Evolutionary conservation across 2,888 invertebrate genomes (phyloP).

Genomic region (Adineta ricciae): DNA sequence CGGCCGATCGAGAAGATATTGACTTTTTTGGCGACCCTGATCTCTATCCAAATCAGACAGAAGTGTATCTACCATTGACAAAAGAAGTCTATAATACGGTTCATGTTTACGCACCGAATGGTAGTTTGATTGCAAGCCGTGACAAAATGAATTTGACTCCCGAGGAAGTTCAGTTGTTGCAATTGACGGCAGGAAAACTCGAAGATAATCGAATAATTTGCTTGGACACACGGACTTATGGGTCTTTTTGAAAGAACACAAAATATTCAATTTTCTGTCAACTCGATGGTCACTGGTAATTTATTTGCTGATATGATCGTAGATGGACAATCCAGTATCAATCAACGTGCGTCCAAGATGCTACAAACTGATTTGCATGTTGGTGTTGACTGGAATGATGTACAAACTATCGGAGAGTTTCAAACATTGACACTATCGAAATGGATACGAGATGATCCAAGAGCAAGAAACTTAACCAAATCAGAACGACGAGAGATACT

Average conservation of each 20-base stretch:
- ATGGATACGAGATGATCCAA: background rate
- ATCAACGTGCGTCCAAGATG: background rate
- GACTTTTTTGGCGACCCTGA: background rate
- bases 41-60: background rate
- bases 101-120: constrained; percentile 10
- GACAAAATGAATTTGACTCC: background rate
- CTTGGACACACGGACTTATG: background rate
- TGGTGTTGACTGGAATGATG: background rate
- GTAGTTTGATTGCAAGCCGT: constrained; percentile 3
- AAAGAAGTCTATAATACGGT: background rate
- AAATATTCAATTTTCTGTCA: background rate
- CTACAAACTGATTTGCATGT: background rate
- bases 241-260: background rate
- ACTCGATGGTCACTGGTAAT: background rate
- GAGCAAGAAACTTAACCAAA: background rate
- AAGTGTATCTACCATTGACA: constrained; percentile 11
- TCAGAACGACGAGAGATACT: background rate
- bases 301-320: constrained; percentile 8
- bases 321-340: background rate
- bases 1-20: background rate
- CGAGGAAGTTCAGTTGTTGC: background rate
- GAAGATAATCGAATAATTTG: background rate
- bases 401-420: background rate
- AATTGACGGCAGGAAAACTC: background rate
- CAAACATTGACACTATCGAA: background rate